Base-by-base conservation (phyloP, 2,113 vertebrate genomes). In the Dunckerocampus dactyliophorus region DNA sequence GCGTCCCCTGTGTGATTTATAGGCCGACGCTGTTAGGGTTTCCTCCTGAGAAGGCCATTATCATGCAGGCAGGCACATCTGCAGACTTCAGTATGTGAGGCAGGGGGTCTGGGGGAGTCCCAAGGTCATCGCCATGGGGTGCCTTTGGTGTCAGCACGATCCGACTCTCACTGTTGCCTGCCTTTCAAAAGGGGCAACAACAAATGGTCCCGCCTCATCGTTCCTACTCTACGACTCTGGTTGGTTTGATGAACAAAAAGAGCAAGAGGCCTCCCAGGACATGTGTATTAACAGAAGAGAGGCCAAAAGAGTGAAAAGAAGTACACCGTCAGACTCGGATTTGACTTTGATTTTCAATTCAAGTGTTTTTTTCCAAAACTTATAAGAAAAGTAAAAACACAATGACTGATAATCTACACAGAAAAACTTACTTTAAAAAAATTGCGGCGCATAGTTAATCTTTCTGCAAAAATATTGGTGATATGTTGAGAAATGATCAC, bases 1-100 rank as follows among this genome's bases (percentile, higher is more conserved):
- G 64, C 66, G 65, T 65, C 77, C 75, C 63, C 48, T 20, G 50
- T 72, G 76, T 85, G 87, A 85, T 89, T 89, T 77, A 87, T 85
- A 64, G 65, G 67, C 11, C 22, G 67, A 63, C 72, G 19, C 67
- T 75, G 63, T 51, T 16, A 71, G 75, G 68, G 62, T 62, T 58
- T 61, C 62, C 80, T 71, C 67, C 67, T 53, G 59, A 61, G 62
- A 53, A 80, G 81, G 65, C 70, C 71, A 83, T 90, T 90, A 82
- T 83, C 78, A 87, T 87, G 83, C 71, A 69, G 59, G 75, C 79
- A 68, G 69, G 76, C 80, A 75, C 86, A 87, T 86, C 84, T 88
- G 85, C 81, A 85, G 82, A 82, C 85, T 86, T 88, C 85, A 88
- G 79, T 85, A 81, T 72, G 64, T 62, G 21, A 78, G 71, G 75